Base-by-base conservation (phyloP, 2,888 invertebrate species). In the Hemaris fuciformis region DNA sequence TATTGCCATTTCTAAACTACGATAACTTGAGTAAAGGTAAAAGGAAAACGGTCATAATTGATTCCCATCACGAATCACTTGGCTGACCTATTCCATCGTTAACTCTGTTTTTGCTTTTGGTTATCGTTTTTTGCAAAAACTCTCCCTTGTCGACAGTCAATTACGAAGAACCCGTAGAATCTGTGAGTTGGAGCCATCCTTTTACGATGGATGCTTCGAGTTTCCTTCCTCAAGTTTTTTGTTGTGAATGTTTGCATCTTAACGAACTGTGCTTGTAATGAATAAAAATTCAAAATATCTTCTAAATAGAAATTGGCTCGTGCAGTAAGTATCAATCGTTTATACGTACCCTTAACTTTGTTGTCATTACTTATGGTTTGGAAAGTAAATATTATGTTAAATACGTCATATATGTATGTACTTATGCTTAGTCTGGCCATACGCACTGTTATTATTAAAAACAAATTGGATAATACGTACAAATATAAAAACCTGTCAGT, bases 1-100 rank as follows among this genome's bases (percentile, higher is more conserved):
- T 66, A 66, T 68, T 66, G 60, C 63, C 42, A 56, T 61, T 61
- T 57, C 61, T 22, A 57, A 46, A 57, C 46, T 46, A 23, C 58
- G 38, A 58, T 57, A 34, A 57, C 61, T 57, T 46, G 43, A 59
- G 42, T 42, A 42, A 43, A 59, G 25, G 20, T 56, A 22, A 27
- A 31, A 41, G 56, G 42, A 27, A 61, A 61, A 57, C 42, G 31
- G 43, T 62, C 42, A 57, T 67, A 68, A 68, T 68, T 65, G 43
- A 71, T 71, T 71, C 71, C 23, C 59, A 62, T 66, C 71, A 69
- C 71, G 69, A 64, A 65, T 63, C 61, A 60, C 63, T 62, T 66
- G 66, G 66, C 65, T 62, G 62, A 65, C 63, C 68, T 67, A 60
- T 62, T 66, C 38, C 57, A 34, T 61, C 57, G 56, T 57, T 61